Evolutionary conservation across 1,140 invertebrate species (phyloP).

Genomic region (Drosophila ohnishii): DNA sequence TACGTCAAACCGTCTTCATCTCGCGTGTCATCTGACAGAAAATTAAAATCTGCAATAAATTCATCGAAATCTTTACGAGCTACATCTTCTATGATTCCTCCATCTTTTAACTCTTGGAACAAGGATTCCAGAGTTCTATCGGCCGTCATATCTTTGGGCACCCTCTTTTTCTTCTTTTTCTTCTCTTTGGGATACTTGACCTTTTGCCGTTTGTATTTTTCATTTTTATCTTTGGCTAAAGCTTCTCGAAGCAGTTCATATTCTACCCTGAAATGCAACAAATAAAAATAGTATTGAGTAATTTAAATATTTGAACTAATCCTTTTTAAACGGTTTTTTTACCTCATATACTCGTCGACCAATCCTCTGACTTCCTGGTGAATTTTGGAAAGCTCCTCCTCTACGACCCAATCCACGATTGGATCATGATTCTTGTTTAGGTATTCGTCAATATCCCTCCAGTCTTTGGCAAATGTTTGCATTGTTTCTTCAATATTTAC

Average conservation of each 20-base stretch:
- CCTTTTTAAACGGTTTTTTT: background rate
- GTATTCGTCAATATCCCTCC: conserved; percentile 82
- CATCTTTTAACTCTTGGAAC: conserved; percentile 90
- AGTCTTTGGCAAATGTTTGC: conserved; percentile 83
- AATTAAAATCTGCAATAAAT: conserved; percentile 89
- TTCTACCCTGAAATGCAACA: conserved; percentile 78
- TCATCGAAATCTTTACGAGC: conserved; percentile 86
- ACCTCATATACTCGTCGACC: conserved; percentile 85
- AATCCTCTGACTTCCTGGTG: conserved; percentile 84
- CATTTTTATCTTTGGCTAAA: conserved; percentile 82
- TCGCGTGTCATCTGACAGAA: conserved; percentile 85
- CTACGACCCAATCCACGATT: conserved; percentile 84
- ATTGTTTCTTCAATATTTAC: conserved; percentile 77
- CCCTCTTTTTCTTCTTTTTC: conserved; percentile 88
- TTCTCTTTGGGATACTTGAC: conserved; percentile 74
- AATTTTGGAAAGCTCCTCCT: conserved; percentile 84
- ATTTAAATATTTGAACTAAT: background rate
- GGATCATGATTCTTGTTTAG: conserved; percentile 83
- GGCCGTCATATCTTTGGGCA: conserved; percentile 88
- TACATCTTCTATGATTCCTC: conserved; percentile 89
- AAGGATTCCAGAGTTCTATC: conserved; percentile 89
- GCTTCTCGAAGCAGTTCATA: conserved; percentile 84
- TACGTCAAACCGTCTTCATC: conserved; percentile 72
- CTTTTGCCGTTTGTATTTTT: conserved; percentile 74
- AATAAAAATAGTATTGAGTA: background rate